phyloP scores from a whole-genome alignment of 2,888 invertebrate species.

The Campaea margaritaria region DNA sequence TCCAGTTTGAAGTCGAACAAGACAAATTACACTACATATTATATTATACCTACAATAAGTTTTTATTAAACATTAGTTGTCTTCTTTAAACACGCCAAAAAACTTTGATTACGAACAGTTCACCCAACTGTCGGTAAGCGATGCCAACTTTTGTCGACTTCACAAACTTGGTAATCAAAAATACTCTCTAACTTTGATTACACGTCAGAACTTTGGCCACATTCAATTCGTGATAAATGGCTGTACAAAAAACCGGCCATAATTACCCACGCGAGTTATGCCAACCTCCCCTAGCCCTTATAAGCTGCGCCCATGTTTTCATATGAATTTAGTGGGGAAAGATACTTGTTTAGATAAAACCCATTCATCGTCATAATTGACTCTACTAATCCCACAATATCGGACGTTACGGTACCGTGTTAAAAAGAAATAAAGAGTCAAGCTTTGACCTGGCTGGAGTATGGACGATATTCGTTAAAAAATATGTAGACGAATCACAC shows the following conservation, averaged over 20 bases:
- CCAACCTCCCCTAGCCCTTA: slow-evolving; percentile 52
- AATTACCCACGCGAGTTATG: slow-evolving; percentile 60
- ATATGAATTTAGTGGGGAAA: slow-evolving; percentile 64
- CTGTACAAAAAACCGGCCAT: slow-evolving; percentile 65
- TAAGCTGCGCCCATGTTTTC: slow-evolving; percentile 64
- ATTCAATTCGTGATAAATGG: slow-evolving; percentile 54
- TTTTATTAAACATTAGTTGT: too few species aligned
- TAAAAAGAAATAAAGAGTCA: not conserved
- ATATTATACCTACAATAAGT: too few species aligned
- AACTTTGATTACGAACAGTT: slow-evolving; percentile 26
- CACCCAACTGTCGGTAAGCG: slow-evolving; percentile 21
- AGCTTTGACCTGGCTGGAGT: too few species aligned
- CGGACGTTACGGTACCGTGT: slow-evolving; percentile 7
- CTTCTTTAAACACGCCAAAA: not conserved
- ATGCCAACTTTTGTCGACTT: slow-evolving; percentile 26
- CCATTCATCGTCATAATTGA: slow-evolving; percentile 51
- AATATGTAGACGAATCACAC: not conserved
- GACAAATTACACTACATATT: too few species aligned
- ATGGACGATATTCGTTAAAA: not conserved
- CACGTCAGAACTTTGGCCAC: slow-evolving; percentile 39
- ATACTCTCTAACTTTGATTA: slow-evolving; percentile 42
- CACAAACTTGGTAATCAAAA: slow-evolving; percentile 26
- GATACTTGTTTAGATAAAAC: slow-evolving; percentile 61
- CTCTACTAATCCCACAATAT: slow-evolving; percentile 31
- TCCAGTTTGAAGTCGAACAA: too few species aligned